phyloP scores from a whole-genome alignment of 2,797 vertebrate genomes.

The Phoebastria nigripes region DNA sequence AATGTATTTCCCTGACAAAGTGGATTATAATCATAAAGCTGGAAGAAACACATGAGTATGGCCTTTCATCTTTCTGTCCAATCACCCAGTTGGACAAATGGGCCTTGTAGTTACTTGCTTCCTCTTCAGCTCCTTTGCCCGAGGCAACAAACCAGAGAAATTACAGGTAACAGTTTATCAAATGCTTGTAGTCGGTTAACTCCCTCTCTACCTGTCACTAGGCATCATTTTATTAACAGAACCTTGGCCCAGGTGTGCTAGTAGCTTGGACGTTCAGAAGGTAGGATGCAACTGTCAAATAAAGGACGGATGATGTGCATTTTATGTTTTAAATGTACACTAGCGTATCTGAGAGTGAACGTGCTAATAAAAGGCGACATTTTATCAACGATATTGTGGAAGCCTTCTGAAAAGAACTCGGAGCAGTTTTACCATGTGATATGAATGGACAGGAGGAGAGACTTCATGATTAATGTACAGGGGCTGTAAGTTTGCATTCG shows the following conservation, averaged over 20 bases:
- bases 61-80: background rate
- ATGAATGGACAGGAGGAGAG: background rate
- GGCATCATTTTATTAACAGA: background rate
- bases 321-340: background rate
- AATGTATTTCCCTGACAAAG: background rate
- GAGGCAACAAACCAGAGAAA: background rate
- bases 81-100: background rate
- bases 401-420: background rate
- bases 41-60: background rate
- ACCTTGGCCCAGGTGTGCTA: background rate
- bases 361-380: background rate
- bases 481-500: background rate
- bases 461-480: background rate
- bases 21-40: background rate
- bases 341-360: background rate
- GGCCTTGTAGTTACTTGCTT: background rate
- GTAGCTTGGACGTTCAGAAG: background rate
- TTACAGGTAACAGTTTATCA: background rate
- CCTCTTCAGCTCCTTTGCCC: background rate
- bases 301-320: background rate
- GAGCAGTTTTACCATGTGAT: background rate
- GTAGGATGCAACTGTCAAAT: background rate
- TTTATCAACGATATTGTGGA: background rate
- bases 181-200: background rate
- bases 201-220: background rate